A percentile compares a stretch with the other conserved stretches of the same genome.
These are phyloP conservation scores for Hymenochirus boettgeri DNA, from an alignment of 2,113 vertebrate genomes.

Conservation along the genomic window DNA sequence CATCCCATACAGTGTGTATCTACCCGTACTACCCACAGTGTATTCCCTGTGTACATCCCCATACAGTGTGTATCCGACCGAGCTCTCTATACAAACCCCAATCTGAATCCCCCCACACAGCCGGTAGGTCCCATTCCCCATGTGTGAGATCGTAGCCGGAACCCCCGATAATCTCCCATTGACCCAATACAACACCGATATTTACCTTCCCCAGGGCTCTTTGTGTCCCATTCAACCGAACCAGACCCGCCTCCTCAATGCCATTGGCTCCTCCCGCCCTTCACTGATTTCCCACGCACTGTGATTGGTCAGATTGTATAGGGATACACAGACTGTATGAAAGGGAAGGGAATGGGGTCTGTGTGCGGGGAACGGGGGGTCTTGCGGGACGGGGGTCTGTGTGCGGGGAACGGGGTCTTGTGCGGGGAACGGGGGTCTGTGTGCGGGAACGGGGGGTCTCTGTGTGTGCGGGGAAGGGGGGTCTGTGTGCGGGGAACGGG, in stretches of 20 bases:
- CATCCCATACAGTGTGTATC: no score
- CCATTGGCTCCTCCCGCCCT: slow-evolving; percentile 58
- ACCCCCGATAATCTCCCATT: no score
- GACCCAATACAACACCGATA: no score
- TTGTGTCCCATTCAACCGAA: slow-evolving; percentile 68
- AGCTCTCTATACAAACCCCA: no score
- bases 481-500: background rate
- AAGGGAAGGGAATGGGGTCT: slow-evolving; percentile 13
- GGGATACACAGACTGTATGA: slow-evolving; percentile 38
- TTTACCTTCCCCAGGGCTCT: slow-evolving; percentile 48
- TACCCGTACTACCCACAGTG: no score
- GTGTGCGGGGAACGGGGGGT: background rate
- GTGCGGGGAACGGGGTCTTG: background rate
- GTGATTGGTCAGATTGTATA: slow-evolving; percentile 60
- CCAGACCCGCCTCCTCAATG: slow-evolving; percentile 60
- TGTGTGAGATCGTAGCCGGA: no score
- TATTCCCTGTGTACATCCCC: no score
- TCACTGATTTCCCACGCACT: slow-evolving; percentile 51
- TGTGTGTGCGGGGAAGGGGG: background rate
- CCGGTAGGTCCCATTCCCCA: no score
- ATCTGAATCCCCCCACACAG: no score
- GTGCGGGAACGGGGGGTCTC: background rate
- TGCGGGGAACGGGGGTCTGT: background rate
- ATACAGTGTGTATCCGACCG: no score
- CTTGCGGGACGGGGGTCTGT: background rate